Conservation (phyloP, 1,140 invertebrate genomes). For the Geopemphigus sp. region DNA sequence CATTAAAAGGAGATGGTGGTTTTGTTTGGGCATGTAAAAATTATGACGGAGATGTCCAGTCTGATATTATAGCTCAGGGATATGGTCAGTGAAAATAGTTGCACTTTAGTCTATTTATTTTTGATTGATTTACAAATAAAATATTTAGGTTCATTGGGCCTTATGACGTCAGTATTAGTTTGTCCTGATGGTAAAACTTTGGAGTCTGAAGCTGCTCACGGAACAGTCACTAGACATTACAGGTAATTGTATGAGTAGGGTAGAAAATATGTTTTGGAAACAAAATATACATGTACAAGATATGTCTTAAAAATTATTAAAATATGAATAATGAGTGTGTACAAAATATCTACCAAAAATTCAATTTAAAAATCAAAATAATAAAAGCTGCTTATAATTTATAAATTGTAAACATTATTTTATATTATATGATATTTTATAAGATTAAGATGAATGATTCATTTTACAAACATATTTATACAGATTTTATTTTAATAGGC, state of each 20-base stretch:
- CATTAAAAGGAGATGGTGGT: slow-evolving; percentile 79
- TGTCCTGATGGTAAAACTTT: slow-evolving; percentile 89
- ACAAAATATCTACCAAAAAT: too few species aligned
- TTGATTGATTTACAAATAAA: neutral
- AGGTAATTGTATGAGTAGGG: slow-evolving; percentile 57
- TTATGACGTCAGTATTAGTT: slow-evolving; percentile 90
- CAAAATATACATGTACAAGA: too few species aligned
- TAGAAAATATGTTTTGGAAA: too few species aligned
- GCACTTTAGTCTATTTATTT: neutral
- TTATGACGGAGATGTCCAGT: slow-evolving; percentile 89
- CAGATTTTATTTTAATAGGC: slow-evolving; percentile 54
- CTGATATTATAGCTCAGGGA: slow-evolving; percentile 84
- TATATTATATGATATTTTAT: neutral
- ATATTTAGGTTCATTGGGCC: slow-evolving; percentile 70
- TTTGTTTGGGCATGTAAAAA: slow-evolving; percentile 93
- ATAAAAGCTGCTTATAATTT: too few species aligned
- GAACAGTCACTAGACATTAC: slow-evolving; percentile 88
- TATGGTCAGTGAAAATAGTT: slow-evolving; percentile 58
- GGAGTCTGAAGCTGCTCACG: slow-evolving; percentile 88
- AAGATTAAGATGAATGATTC: too few species aligned
- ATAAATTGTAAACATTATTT: too few species aligned
- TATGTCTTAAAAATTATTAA: too few species aligned
- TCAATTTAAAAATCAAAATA: too few species aligned
- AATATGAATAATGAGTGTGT: too few species aligned
- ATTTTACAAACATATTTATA: neutral